These are phyloP conservation scores for Netelia fuscicornis DNA, from an alignment of 2,888 invertebrate genomes.

Conservation along the genomic window DNA sequence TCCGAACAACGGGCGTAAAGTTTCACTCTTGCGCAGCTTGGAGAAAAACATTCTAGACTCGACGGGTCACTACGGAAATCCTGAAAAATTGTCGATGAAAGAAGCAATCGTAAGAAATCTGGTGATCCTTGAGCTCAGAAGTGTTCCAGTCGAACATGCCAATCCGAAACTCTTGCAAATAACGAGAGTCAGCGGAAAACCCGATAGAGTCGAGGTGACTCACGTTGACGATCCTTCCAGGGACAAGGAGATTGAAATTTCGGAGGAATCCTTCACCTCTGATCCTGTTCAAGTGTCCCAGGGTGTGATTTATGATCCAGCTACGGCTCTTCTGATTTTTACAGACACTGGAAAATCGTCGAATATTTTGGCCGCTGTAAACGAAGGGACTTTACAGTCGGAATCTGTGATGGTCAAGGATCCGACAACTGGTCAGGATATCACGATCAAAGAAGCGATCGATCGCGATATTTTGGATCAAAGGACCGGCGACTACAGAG, in stretches of 20 bases:
- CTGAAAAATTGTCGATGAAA: slow-evolving; percentile 89
- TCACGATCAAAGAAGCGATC: slow-evolving; percentile 91
- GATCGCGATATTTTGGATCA: slow-evolving; percentile 91
- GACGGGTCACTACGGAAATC: slow-evolving; percentile 90
- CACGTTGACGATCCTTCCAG: slow-evolving; percentile 84
- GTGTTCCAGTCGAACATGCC: slow-evolving; percentile 85
- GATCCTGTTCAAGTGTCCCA: slow-evolving; percentile 91
- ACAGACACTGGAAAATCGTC: slow-evolving; percentile 90
- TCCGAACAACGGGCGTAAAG: slow-evolving; percentile 89
- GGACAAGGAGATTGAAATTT: slow-evolving; percentile 85
- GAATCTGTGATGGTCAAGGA: slow-evolving; percentile 90
- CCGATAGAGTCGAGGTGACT: slow-evolving; percentile 90
- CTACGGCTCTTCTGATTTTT: slow-evolving; percentile 90
- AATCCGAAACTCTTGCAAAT: slow-evolving; percentile 89
- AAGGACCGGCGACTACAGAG: slow-evolving; percentile 89
- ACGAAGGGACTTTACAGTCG: slow-evolving; percentile 90
- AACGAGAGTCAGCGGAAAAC: slow-evolving; percentile 90
- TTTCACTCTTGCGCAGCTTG: slow-evolving; percentile 90
- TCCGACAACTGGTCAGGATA: slow-evolving; percentile 88
- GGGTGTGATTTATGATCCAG: slow-evolving; percentile 92
- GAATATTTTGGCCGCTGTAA: slow-evolving; percentile 91
- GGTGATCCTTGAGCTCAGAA: slow-evolving; percentile 87
- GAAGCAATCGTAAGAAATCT: slow-evolving; percentile 90
- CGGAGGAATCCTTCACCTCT: slow-evolving; percentile 84
- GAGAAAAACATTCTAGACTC: slow-evolving; percentile 92